Conservation (phyloP, 2,888 invertebrate species). For the Leptopilina drosophilae region DNA sequence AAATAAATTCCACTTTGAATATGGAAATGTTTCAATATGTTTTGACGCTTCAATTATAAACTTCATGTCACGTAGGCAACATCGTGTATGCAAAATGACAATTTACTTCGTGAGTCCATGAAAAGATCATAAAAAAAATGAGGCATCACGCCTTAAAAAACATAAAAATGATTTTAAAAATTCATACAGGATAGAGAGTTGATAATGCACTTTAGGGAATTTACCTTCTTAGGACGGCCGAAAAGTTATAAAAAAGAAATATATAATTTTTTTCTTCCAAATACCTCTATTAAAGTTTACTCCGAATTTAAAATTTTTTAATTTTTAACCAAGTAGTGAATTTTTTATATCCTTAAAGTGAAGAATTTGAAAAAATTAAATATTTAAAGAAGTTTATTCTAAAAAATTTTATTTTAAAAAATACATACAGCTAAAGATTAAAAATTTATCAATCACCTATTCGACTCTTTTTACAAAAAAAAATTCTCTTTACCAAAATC, state of each 20-base stretch:
- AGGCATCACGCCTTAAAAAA: neutral
- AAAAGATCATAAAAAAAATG: neutral
- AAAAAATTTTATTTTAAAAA: too few species aligned
- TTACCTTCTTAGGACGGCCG: neutral
- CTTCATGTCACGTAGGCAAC: neutral
- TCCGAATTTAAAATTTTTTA: neutral
- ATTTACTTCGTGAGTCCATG: neutral
- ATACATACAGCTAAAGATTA: too few species aligned
- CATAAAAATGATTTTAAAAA: constrained; percentile 6
- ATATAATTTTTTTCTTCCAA: neutral
- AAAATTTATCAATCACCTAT: too few species aligned
- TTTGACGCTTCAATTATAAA: constrained; percentile 35
- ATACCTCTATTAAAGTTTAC: constrained; percentile 21
- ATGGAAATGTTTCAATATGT: constrained; percentile 37
- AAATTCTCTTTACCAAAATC: too few species aligned
- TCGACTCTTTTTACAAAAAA: too few species aligned
- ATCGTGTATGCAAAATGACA: neutral
- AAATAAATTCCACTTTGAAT: constrained; percentile 30
- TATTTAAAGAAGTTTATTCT: too few species aligned
- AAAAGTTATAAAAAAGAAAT: neutral
- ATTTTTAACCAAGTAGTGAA: neutral
- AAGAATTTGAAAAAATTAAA: too few species aligned
- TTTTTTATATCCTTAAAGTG: neutral
- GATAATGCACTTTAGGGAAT: constrained; percentile 28
- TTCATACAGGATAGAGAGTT: neutral